Percentiles rank a stretch among this genome's conserved stretches.
phyloP scores from a whole-genome alignment of 2,113 vertebrate species.

The Todiramphus chloris region DNA sequence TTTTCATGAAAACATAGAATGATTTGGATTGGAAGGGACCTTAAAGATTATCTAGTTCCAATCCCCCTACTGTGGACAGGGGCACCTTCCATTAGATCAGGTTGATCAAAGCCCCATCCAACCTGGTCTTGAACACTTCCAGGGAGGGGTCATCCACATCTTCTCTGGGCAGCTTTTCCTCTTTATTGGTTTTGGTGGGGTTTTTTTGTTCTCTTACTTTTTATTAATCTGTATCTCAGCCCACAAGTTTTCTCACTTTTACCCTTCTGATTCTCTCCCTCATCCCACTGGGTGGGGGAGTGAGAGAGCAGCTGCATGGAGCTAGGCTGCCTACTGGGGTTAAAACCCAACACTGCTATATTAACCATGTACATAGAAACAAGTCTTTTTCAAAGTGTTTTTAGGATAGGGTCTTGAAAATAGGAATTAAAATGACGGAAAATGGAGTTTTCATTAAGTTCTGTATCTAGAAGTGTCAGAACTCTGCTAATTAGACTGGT shows the following conservation, averaged over 20 bases:
- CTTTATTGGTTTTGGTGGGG: neutral
- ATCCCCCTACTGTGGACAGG: neutral
- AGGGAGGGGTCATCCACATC: neutral
- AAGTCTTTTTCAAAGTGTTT: neutral
- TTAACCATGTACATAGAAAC: neutral
- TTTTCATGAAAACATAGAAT: neutral
- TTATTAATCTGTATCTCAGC: neutral
- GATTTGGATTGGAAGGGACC: neutral
- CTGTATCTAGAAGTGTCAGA: neutral
- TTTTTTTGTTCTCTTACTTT: neutral
- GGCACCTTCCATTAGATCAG: neutral
- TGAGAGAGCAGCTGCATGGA: neutral
- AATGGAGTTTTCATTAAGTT: neutral
- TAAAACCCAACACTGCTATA: fast-evolving
- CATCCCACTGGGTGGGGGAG: neutral
- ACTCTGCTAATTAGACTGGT: neutral
- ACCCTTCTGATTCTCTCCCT: neutral
- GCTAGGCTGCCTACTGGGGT: neutral
- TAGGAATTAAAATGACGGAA: neutral
- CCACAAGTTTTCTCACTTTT: neutral
- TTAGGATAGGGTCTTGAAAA: neutral
- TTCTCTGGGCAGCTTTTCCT: neutral
- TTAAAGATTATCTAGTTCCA: neutral
- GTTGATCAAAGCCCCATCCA: neutral
- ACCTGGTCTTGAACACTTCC: neutral